Percentiles rank a stretch among this genome's conserved stretches.
phyloP scores from a whole-genome alignment of 2,113 vertebrate species.

The Piaya cayana region DNA sequence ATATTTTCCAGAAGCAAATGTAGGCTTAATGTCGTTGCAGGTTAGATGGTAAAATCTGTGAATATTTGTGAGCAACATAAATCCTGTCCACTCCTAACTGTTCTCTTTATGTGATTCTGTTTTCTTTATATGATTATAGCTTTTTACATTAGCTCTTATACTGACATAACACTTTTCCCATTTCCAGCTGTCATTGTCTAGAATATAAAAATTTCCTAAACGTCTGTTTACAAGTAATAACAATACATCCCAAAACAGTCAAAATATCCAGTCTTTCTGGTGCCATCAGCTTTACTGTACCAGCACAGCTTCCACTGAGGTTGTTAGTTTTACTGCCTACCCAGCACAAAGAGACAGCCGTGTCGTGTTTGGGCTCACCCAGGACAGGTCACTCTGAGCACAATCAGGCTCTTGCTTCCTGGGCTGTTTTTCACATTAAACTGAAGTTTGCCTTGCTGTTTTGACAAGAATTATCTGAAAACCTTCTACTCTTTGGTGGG shows the following conservation, averaged over 20 bases:
- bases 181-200: background rate
- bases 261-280: background rate
- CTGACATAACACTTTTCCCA: background rate
- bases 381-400: background rate
- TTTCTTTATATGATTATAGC: background rate
- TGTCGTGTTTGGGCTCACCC: accelerated
- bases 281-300: background rate
- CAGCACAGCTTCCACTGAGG: background rate
- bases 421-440: background rate
- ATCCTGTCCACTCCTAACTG: background rate
- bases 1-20: slow-evolving; percentile 13
- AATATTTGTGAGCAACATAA: slow-evolving; percentile 1
- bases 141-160: background rate
- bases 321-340: background rate
- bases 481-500: background rate
- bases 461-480: background rate
- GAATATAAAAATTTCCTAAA: background rate
- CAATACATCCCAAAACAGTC: background rate
- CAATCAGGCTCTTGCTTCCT: accelerated
- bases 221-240: background rate
- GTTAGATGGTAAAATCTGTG: background rate
- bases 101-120: background rate
- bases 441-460: background rate
- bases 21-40: background rate
- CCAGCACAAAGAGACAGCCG: accelerated